phyloP scores from a whole-genome alignment of 2,888 invertebrate species.

The Strigamia crassipes region DNA sequence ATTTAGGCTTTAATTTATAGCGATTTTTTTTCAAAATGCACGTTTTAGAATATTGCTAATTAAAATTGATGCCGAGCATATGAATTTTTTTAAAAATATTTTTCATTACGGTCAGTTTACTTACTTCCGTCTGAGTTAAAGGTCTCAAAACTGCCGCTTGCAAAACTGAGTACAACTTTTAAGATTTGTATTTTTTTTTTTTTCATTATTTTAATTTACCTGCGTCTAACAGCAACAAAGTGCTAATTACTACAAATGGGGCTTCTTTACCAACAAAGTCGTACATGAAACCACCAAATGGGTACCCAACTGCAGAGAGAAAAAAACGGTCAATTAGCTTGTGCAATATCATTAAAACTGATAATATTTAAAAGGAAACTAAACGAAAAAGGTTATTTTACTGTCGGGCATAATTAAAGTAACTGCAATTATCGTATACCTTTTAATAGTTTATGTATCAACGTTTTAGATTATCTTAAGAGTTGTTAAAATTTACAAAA shows the following conservation, averaged over 20 bases:
- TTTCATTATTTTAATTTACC: slow-evolving; percentile 55
- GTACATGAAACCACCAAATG: slow-evolving; percentile 77
- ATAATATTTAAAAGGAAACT: neutral
- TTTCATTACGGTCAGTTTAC: neutral
- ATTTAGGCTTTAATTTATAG: neutral
- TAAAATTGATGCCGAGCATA: neutral
- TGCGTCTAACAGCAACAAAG: slow-evolving; percentile 63
- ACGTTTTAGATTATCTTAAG: neutral
- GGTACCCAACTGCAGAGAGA: slow-evolving; percentile 70
- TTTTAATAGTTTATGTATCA: slow-evolving; percentile 5
- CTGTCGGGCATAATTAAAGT: neutral
- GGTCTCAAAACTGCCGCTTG: slow-evolving; percentile 21
- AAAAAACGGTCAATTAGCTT: neutral
- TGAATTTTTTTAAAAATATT: neutral
- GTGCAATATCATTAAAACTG: neutral
- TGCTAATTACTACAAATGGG: slow-evolving; percentile 73
- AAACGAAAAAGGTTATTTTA: neutral
- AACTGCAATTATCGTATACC: neutral
- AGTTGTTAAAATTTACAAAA: neutral
- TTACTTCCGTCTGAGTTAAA: slow-evolving; percentile 6
- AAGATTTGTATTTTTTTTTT: neutral
- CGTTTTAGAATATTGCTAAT: neutral
- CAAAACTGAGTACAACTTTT: neutral
- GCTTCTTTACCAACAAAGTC: slow-evolving; percentile 75
- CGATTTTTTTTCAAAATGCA: neutral